phyloP scores from a whole-genome alignment of 2,888 invertebrate species.

The Tanytarsus gracilentus region DNA sequence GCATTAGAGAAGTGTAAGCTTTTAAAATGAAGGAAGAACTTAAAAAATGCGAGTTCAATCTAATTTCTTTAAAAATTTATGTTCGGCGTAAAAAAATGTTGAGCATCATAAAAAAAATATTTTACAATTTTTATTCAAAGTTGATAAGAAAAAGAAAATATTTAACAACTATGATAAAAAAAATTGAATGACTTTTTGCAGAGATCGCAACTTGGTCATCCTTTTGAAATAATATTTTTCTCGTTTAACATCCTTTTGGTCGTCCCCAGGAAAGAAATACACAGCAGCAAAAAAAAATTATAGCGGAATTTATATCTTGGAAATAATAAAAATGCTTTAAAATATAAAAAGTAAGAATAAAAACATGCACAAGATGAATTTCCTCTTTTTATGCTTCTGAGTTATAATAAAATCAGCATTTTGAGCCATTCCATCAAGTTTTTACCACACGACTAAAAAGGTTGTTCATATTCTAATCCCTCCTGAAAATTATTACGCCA shows the following conservation, averaged over 20 bases:
- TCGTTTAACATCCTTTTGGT: neutral
- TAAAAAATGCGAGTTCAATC: too few relatives aligned
- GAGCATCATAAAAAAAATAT: too few relatives aligned
- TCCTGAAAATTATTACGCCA: constrained; percentile 16
- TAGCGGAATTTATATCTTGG: constrained; percentile 4
- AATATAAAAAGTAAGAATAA: constrained; percentile 17
- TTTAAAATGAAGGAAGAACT: neutral
- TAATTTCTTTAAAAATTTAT: too few relatives aligned
- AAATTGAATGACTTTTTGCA: too few relatives aligned
- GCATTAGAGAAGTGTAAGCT: neutral
- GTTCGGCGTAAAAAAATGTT: too few relatives aligned
- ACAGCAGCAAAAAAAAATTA: constrained; percentile 3
- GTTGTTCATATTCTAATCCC: constrained; percentile 11
- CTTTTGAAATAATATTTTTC: neutral
- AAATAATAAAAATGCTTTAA: constrained; percentile 8
- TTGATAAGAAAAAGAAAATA: too few relatives aligned
- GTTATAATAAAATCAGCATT: constrained; percentile 26
- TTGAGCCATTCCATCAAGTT: constrained; percentile 17
- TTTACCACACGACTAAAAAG: constrained; percentile 1
- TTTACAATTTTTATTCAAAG: too few relatives aligned
- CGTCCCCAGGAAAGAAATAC: neutral
- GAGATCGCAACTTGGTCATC: too few relatives aligned
- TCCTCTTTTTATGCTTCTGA: constrained; percentile 10
- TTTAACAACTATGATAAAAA: too few relatives aligned
- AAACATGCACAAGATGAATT: constrained; percentile 23